phyloP scores from a whole-genome alignment of 2,888 invertebrate species.

The Leptura quadrifasciata region DNA sequence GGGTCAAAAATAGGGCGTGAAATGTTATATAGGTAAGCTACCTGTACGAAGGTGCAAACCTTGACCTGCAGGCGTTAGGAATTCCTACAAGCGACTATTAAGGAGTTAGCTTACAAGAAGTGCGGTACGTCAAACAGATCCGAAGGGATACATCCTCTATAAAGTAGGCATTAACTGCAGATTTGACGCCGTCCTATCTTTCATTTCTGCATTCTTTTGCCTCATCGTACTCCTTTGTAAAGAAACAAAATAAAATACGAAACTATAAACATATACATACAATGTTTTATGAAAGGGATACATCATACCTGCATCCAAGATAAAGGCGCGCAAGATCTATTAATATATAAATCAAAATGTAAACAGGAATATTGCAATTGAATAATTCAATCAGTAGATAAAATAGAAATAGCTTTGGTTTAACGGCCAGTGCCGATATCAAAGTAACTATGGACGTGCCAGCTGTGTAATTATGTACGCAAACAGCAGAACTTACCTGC shows the following conservation, averaged over 20 bases:
- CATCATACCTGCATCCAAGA: slow-evolving; percentile 20
- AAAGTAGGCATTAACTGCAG: slow-evolving; percentile 41
- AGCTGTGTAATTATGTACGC: background rate
- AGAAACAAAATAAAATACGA: slow-evolving; percentile 40
- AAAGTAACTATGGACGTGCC: background rate
- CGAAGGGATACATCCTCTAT: slow-evolving; percentile 42
- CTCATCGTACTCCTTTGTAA: slow-evolving; percentile 38
- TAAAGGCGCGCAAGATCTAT: slow-evolving; percentile 26
- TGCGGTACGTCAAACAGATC: slow-evolving; percentile 45
- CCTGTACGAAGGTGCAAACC: slow-evolving; percentile 44
- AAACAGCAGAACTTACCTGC: background rate
- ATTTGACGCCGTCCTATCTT: slow-evolving; percentile 42
- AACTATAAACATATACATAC: slow-evolving; percentile 42
- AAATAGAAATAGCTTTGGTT: background rate
- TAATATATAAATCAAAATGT: slow-evolving; percentile 35
- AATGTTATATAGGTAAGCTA: slow-evolving; percentile 34
- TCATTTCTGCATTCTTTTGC: slow-evolving; percentile 40
- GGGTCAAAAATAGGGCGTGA: slow-evolving; percentile 41
- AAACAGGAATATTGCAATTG: slow-evolving; percentile 19
- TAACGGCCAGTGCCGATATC: background rate
- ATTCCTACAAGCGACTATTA: slow-evolving; percentile 39
- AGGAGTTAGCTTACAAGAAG: slow-evolving; percentile 43
- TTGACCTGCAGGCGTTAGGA: slow-evolving; percentile 47
- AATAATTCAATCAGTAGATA: slow-evolving; percentile 25
- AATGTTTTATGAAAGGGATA: slow-evolving; percentile 35